A percentile compares a stretch with the other conserved stretches of the same genome.
phyloP scores from a whole-genome alignment of 35 echinoderm and acorn worm species.

The Heliocidaris erythrogramma region DNA sequence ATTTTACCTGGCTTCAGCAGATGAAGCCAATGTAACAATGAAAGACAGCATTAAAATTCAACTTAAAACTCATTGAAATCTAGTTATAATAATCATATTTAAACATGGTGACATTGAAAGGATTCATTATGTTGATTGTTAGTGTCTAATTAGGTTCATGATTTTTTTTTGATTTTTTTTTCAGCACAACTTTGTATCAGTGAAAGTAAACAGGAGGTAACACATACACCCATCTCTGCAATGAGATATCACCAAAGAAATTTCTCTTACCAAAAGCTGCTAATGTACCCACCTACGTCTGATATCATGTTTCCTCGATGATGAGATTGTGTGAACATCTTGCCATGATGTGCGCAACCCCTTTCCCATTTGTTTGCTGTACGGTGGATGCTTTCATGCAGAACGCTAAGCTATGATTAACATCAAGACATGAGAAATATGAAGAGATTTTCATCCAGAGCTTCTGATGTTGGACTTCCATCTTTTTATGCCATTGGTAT shows the following conservation, averaged over 20 bases:
- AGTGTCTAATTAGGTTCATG: too few relatives aligned
- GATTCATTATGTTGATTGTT: too few relatives aligned
- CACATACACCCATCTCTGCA: not conserved
- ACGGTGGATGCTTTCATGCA: not conserved
- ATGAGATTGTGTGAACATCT: not conserved
- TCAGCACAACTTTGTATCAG: not conserved
- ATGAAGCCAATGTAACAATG: too few relatives aligned
- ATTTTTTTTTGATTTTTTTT: not conserved
- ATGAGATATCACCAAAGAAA: not conserved
- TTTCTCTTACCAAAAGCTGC: not conserved
- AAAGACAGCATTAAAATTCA: too few relatives aligned
- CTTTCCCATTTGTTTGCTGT: not conserved
- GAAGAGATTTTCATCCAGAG: not conserved
- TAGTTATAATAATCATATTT: too few relatives aligned
- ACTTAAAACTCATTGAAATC: too few relatives aligned
- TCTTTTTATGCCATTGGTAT: too few relatives aligned
- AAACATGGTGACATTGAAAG: too few relatives aligned
- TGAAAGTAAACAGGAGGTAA: not conserved
- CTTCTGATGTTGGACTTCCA: not conserved
- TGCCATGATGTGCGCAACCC: not conserved
- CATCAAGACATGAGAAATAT: not conserved
- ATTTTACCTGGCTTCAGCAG: too few relatives aligned
- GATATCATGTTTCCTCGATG: not conserved
- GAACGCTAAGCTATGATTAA: not conserved
- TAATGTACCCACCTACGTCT: not conserved